A percentile compares a stretch with the other conserved stretches of the same genome.
phyloP scores from a whole-genome alignment of 2,888 invertebrate genomes.

The Tetragonula carbonaria region DNA sequence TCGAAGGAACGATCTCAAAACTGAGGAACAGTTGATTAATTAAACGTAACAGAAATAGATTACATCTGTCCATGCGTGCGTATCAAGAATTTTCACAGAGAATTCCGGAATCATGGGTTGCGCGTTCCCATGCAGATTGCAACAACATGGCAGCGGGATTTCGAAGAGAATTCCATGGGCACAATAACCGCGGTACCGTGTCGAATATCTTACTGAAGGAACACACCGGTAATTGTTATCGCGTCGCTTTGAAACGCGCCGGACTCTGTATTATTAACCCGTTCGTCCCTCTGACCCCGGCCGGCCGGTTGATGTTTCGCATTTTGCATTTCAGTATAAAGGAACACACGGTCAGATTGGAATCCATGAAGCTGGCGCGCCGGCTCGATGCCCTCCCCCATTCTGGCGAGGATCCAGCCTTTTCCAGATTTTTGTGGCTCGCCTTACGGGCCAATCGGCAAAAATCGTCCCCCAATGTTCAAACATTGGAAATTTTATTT shows the following conservation, averaged over 20 bases:
- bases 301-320: not conserved
- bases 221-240: constrained; percentile 24
- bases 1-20: not conserved
- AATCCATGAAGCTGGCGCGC: constrained; percentile 36
- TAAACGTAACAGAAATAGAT: too few species aligned
- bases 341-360: constrained; percentile 29
- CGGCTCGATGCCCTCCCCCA: constrained; percentile 9
- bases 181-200: not conserved
- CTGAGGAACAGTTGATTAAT: not conserved
- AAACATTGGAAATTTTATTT: not conserved
- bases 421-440: constrained; percentile 21
- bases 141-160: not conserved
- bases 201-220: constrained; percentile 14
- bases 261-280: constrained; percentile 28
- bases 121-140: not conserved
- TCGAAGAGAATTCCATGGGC: constrained; percentile 4
- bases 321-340: constrained; percentile 52
- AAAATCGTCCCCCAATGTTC: not conserved
- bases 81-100: constrained; percentile 8
- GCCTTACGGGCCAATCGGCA: not conserved
- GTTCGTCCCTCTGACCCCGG: not conserved
- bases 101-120: not conserved
- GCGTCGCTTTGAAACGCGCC: constrained; percentile 15
- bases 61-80: not conserved
- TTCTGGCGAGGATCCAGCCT: constrained; percentile 45